Evolutionary conservation across 2,888 invertebrate genomes (phyloP).

Genomic region (Zootermopsis nevadensis): DNA sequence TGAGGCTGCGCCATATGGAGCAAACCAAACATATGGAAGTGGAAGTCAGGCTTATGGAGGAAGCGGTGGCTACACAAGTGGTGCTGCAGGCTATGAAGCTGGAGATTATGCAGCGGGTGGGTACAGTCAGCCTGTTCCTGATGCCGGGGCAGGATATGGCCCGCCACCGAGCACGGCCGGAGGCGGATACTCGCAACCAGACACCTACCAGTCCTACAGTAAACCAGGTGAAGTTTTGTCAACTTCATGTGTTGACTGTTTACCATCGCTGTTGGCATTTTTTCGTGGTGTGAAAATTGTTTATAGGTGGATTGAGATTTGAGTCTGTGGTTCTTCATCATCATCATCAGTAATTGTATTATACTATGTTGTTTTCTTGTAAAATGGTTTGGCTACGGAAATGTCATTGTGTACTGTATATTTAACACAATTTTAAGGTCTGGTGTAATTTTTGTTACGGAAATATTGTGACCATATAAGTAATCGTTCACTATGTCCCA

Average conservation of each 20-base stretch:
- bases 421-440: too few species aligned
- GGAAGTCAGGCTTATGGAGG: constrained; percentile 35
- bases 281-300: neutral
- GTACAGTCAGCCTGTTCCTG: constrained; percentile 40
- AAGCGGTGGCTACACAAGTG: constrained; percentile 41
- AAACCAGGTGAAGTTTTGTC: constrained; percentile 36
- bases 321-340: too few species aligned
- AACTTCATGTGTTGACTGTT: neutral
- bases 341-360: too few species aligned
- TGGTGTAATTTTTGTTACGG: too few species aligned
- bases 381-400: too few species aligned
- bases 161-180: constrained; percentile 33
- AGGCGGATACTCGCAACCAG: constrained; percentile 42
- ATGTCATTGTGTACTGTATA: too few species aligned
- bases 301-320: neutral
- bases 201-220: constrained; percentile 47
- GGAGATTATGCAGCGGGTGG: constrained; percentile 46
- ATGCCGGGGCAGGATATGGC: constrained; percentile 43
- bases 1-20: constrained; percentile 44
- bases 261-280: constrained; percentile 7
- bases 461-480: too few species aligned
- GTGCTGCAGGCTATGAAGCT: constrained; percentile 45
- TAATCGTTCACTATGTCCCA: too few species aligned
- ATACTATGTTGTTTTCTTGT: too few species aligned
- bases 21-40: constrained; percentile 40